Conservation (phyloP, 2,888 invertebrate species). For the Mamestra brassicae region DNA sequence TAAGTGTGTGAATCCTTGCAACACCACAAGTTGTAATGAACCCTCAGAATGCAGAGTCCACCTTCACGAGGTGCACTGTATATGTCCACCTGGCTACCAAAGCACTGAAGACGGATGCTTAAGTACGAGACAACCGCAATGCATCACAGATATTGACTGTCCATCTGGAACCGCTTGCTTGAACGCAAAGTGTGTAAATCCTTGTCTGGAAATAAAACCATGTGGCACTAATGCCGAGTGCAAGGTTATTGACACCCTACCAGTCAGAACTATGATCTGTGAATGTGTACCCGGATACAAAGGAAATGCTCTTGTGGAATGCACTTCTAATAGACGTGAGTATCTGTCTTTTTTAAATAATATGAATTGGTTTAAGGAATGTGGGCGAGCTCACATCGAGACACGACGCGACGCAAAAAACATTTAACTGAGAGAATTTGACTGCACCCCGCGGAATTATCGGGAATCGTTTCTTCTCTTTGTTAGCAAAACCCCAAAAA, state of each 20-base stretch:
- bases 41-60: conserved; percentile 94
- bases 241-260: conserved; percentile 94
- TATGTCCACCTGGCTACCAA: conserved; percentile 95
- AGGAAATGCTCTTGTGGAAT: conserved; percentile 96
- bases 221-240: conserved; percentile 96
- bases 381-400: too few species aligned
- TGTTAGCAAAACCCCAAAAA: background rate
- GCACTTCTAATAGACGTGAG: conserved; percentile 93
- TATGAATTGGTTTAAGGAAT: background rate
- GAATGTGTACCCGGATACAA: conserved; percentile 96
- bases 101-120: conserved; percentile 92
- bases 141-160: conserved; percentile 95
- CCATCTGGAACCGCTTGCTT: conserved; percentile 96
- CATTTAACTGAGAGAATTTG: background rate
- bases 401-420: background rate
- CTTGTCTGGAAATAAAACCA: conserved; percentile 94
- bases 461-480: background rate
- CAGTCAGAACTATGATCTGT: conserved; percentile 97
- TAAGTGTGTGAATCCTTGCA: conserved; percentile 95
- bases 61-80: conserved; percentile 94
- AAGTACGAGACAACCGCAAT: conserved; percentile 91
- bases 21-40: conserved; percentile 92
- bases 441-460: background rate
- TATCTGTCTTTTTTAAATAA: conserved; percentile 56
- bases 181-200: conserved; percentile 95